Evolutionary conservation across 2,797 vertebrate species (phyloP).

Genomic region (Avahi laniger): DNA sequence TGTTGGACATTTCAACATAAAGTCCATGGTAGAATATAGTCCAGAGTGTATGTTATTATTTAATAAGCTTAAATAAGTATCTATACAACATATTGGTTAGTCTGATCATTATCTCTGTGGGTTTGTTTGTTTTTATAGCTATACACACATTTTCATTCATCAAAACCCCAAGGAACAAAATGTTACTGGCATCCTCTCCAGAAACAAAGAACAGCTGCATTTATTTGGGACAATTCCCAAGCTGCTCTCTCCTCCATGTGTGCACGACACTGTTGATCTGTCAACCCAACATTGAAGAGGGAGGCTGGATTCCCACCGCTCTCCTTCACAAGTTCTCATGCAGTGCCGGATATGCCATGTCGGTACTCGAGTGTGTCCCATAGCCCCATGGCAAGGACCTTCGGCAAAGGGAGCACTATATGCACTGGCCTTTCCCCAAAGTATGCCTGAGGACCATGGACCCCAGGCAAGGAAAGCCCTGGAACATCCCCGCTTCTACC

Average conservation of each 20-base stretch:
- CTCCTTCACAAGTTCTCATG: not conserved
- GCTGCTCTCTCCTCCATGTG: slow-evolving; percentile 50
- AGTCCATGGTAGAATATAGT: not conserved
- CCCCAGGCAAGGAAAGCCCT: not conserved
- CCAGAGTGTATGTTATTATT: not conserved
- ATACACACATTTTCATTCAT: slow-evolving; percentile 61
- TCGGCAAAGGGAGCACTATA: not conserved
- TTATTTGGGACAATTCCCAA: slow-evolving; percentile 70
- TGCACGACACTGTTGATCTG: slow-evolving; percentile 41
- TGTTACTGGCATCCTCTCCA: slow-evolving; percentile 73
- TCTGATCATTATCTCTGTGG: slow-evolving; percentile 43
- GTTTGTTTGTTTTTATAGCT: slow-evolving; percentile 71
- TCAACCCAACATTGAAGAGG: not conserved
- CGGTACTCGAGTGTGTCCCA: not conserved
- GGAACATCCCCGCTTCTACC: not conserved
- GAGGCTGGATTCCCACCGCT: not conserved
- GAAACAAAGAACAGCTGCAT: slow-evolving; percentile 76
- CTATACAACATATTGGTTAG: slow-evolving; percentile 42
- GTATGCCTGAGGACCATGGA: not conserved
- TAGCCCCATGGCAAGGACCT: not conserved
- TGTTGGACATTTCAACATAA: not conserved
- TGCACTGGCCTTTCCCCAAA: not conserved
- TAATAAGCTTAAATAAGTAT: slow-evolving; percentile 27
- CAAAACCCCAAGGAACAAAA: slow-evolving; percentile 74
- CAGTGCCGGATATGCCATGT: not conserved